A percentile compares a stretch with the other conserved stretches of the same genome.
Evolutionary conservation across 2,888 invertebrate species (phyloP).

Genomic region (Proisotoma minuta): DNA sequence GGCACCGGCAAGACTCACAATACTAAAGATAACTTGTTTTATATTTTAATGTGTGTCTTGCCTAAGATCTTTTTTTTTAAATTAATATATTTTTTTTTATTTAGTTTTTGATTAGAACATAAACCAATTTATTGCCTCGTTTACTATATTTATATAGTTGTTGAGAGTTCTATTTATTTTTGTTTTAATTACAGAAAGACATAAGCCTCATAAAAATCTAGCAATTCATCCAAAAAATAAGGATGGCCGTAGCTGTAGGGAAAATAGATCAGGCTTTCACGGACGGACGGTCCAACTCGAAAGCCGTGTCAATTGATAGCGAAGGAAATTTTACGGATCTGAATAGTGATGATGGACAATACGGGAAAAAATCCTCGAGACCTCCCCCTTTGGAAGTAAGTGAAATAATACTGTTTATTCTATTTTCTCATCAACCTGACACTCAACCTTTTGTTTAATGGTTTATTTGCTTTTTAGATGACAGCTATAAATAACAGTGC

Average conservation of each 20-base stretch:
- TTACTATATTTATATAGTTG: too few species aligned
- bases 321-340: constrained; percentile 25
- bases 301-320: constrained; percentile 10
- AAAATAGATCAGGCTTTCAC: neutral
- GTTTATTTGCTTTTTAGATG: constrained; percentile 12
- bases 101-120: neutral
- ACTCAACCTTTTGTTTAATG: neutral
- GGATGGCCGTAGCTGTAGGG: constrained; percentile 10
- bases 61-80: too few species aligned
- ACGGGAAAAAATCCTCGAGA: constrained; percentile 17
- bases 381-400: constrained; percentile 37
- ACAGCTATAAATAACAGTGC: constrained; percentile 13
- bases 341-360: constrained; percentile 13
- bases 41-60: too few species aligned
- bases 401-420: neutral
- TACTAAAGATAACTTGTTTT: too few species aligned
- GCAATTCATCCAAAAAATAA: neutral
- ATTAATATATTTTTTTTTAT: neutral
- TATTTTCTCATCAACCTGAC: neutral
- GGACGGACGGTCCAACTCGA: constrained; percentile 19
- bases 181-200: too few species aligned
- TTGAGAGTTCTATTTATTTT: too few species aligned
- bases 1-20: too few species aligned
- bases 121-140: neutral
- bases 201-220: neutral